Conservation (phyloP, 2,797 vertebrate genomes). For the Arnoldichthys spilopterus region DNA sequence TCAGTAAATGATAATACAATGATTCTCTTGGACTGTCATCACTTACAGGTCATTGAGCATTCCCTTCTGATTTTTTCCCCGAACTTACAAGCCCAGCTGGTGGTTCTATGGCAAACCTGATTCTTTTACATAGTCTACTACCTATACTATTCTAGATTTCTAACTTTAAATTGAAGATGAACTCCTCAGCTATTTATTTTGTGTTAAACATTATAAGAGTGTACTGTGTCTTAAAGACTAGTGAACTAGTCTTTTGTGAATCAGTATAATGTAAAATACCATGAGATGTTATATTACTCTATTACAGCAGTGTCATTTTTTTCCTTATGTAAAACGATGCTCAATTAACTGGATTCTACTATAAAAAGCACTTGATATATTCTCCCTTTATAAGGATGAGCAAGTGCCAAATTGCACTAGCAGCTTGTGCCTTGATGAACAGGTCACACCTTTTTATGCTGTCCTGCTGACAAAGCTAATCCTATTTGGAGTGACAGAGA, state of each 20-base stretch:
- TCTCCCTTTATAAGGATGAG: background rate
- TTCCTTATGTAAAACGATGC: background rate
- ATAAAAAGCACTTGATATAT: background rate
- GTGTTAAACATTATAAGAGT: background rate
- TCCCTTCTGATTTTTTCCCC: no score
- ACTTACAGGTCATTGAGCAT: no score
- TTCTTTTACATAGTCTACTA: background rate
- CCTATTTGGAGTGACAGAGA: background rate
- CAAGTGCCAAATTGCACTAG: background rate
- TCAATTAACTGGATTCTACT: background rate
- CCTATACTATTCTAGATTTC: background rate
- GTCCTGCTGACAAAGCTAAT: background rate
- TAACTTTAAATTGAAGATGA: background rate
- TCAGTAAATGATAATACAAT: no score
- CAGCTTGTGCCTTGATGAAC: background rate
- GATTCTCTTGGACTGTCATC: no score
- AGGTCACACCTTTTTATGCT: background rate
- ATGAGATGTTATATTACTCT: background rate
- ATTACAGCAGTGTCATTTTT: background rate
- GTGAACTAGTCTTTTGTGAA: background rate
- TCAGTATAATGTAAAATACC: background rate
- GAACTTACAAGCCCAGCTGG: background rate
- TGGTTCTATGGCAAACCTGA: background rate
- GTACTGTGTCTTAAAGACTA: background rate
- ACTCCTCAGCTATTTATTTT: background rate